These are phyloP conservation scores for Diadumene lineata DNA, from an alignment of 92 coral and sea anemone species.

Conservation along the genomic window DNA sequence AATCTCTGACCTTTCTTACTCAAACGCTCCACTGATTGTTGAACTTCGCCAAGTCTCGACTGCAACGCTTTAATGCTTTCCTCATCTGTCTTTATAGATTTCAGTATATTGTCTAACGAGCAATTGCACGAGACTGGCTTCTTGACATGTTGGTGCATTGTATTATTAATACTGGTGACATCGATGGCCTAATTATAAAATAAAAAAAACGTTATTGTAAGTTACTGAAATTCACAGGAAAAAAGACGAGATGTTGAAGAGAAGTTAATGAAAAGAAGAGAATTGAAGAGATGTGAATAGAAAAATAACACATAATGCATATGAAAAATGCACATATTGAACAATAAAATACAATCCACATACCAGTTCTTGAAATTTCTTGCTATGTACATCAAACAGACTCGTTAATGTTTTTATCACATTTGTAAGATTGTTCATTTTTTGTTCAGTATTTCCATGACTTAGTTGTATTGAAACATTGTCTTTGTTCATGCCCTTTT, in stretches of 20 bases:
- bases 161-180: slow-evolving; percentile 46
- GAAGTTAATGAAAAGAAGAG: background rate
- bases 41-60: slow-evolving; percentile 1
- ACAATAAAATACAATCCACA: background rate
- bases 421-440: slow-evolving; percentile 15
- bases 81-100: slow-evolving; percentile 21
- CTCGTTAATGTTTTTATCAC: background rate
- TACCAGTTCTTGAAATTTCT: slow-evolving; percentile 16
- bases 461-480: background rate
- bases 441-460: background rate
- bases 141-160: slow-evolving; percentile 32
- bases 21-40: slow-evolving; percentile 13
- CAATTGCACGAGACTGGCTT: slow-evolving; percentile 25
- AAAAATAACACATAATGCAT: background rate
- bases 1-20: slow-evolving; percentile 2
- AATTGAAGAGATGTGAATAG: background rate
- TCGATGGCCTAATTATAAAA: slow-evolving; percentile 15
- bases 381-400: background rate
- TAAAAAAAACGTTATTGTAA: background rate
- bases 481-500: background rate
- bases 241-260: background rate
- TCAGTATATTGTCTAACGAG: slow-evolving; percentile 24
- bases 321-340: background rate
- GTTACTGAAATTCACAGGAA: background rate
- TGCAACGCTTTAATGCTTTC: background rate